These are phyloP conservation scores for Ptilodon capucinus DNA, from an alignment of 2,888 invertebrate species.

Conservation along the genomic window DNA sequence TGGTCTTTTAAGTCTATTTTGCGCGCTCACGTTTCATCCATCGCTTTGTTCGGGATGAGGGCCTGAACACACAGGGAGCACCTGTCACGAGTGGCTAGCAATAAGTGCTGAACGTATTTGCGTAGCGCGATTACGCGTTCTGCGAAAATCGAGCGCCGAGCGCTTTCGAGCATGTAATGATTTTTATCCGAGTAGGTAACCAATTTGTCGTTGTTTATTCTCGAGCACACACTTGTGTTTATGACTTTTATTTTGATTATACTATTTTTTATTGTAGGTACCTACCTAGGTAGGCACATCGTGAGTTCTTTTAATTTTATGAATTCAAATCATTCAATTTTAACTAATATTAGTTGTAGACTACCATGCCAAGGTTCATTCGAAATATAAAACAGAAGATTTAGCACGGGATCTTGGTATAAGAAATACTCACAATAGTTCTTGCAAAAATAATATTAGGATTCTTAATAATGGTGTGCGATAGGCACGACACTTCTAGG, in stretches of 20 bases:
- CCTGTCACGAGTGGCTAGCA: slow-evolving; percentile 68
- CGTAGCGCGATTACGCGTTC: slow-evolving; percentile 70
- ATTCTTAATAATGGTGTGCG: too few species aligned
- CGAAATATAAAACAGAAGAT: too few species aligned
- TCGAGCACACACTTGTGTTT: neutral
- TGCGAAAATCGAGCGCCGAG: slow-evolving; percentile 43
- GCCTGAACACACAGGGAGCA: slow-evolving; percentile 64
- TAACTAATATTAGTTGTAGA: too few species aligned
- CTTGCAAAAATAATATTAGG: too few species aligned
- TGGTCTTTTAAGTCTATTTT: slow-evolving; percentile 45
- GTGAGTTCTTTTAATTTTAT: too few species aligned
- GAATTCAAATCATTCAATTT: too few species aligned
- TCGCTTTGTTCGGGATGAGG: slow-evolving; percentile 66
- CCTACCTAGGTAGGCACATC: too few species aligned
- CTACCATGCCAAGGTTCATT: too few species aligned
- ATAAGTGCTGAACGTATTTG: slow-evolving; percentile 79
- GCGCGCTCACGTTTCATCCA: slow-evolving; percentile 50
- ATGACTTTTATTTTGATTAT: neutral
- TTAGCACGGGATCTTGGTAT: too few species aligned
- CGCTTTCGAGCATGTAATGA: slow-evolving; percentile 25
- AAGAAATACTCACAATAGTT: too few species aligned
- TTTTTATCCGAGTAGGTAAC: slow-evolving; percentile 20
- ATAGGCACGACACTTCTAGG: too few species aligned
- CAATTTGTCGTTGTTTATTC: slow-evolving; percentile 4
- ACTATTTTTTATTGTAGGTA: neutral